A percentile compares a stretch with the other conserved stretches of the same genome.
phyloP scores from a whole-genome alignment of 2,888 invertebrate species.

The Thecocarcelia acutangulata region DNA sequence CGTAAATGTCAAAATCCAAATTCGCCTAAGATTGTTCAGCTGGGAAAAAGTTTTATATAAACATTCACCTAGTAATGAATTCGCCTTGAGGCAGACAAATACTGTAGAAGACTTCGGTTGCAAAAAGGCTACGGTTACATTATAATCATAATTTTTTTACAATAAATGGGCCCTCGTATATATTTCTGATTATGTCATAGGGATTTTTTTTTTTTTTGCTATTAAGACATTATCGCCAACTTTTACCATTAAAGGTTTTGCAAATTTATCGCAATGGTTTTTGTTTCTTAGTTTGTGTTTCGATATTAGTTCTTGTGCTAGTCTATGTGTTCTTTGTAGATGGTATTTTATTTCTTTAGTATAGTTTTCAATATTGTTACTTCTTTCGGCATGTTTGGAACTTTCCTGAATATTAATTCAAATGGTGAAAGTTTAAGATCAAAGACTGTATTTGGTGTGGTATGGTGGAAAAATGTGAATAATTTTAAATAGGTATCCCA shows the following conservation, averaged over 20 bases:
- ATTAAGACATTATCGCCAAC: slow-evolving; percentile 13
- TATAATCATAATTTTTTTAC: slow-evolving; percentile 11
- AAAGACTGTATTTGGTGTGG: no score
- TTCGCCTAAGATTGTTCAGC: no score
- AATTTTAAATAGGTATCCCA: no score
- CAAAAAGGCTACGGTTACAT: no score
- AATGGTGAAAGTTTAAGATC: slow-evolving; percentile 35
- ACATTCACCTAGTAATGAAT: no score
- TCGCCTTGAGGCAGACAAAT: no score
- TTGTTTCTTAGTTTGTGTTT: slow-evolving; percentile 26
- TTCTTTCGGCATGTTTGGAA: slow-evolving; percentile 13
- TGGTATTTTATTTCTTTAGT: slow-evolving; percentile 28
- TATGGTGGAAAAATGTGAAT: no score
- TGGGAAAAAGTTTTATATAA: no score
- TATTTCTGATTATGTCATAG: slow-evolving; percentile 22
- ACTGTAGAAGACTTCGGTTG: no score
- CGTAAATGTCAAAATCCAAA: no score
- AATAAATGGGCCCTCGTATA: no score
- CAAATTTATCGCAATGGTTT: slow-evolving; percentile 9
- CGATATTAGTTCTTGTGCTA: slow-evolving; percentile 13
- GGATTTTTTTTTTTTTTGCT: slow-evolving; percentile 29
- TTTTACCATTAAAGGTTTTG: slow-evolving; percentile 15
- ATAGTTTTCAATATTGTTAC: slow-evolving; percentile 1
- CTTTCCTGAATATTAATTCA: slow-evolving; percentile 29
- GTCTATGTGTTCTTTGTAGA: slow-evolving; percentile 21